These are phyloP conservation scores for Imbricaverruca yamaguchii DNA, from an alignment of 2,888 invertebrate species.

Conservation along the genomic window DNA sequence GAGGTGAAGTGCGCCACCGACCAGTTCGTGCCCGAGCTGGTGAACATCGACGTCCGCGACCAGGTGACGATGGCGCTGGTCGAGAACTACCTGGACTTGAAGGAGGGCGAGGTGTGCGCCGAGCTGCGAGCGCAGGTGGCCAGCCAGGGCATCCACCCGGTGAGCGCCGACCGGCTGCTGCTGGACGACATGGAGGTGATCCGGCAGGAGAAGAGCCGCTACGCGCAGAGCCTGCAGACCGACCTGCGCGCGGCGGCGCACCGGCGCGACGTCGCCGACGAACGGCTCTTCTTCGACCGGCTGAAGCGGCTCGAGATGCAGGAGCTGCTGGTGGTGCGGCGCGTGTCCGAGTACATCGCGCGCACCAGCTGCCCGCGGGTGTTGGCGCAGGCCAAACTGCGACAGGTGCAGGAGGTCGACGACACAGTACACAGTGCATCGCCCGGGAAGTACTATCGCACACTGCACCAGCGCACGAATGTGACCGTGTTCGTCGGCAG, in stretches of 20 bases:
- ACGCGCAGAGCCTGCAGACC: constrained; percentile 11
- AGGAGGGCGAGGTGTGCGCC: constrained; percentile 15
- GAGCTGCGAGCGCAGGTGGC: neutral
- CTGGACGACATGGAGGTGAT: constrained; percentile 2
- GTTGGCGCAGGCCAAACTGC: constrained; percentile 11
- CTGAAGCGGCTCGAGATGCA: constrained; percentile 14
- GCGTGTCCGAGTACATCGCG: constrained; percentile 14
- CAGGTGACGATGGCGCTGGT: constrained; percentile 17
- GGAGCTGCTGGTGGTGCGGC: constrained; percentile 14
- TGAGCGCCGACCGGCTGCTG: neutral
- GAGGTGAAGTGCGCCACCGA: neutral
- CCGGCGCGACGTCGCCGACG: constrained; percentile 1
- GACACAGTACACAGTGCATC: neutral
- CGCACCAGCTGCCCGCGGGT: constrained; percentile 13
- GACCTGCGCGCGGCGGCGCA: constrained; percentile 3
- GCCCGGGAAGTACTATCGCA: constrained; percentile 15
- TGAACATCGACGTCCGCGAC: neutral
- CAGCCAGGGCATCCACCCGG: neutral
- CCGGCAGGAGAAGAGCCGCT: constrained; percentile 3
- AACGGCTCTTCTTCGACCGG: constrained; percentile 5
- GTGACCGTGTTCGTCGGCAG: neutral
- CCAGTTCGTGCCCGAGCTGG: neutral
- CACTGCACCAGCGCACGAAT: neutral
- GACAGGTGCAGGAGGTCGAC: neutral
- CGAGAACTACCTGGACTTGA: constrained; percentile 19